Conservation (phyloP, 2,113 vertebrate species). For the Oxygymnocypris stewartii region DNA sequence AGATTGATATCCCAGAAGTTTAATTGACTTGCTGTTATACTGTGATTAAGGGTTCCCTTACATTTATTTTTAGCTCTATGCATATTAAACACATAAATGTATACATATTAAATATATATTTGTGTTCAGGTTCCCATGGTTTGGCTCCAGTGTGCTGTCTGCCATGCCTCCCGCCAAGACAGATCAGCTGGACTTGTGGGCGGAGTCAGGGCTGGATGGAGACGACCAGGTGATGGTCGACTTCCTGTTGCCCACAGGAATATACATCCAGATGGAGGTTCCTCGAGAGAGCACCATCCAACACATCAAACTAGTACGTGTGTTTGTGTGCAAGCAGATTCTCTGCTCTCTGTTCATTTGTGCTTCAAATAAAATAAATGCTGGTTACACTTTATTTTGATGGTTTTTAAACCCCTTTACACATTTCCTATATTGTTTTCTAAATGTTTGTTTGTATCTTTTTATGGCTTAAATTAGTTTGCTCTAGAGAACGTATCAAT, state of each 20-base stretch:
- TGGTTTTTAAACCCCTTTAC: background rate
- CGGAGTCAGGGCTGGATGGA: slow-evolving; percentile 80
- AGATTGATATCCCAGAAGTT: background rate
- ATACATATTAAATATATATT: too few relatives aligned
- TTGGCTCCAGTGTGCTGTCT: slow-evolving; percentile 81
- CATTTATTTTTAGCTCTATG: too few relatives aligned
- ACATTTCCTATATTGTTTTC: background rate
- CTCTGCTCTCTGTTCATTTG: background rate
- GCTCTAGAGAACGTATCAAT: too few relatives aligned
- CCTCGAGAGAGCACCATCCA: slow-evolving; percentile 92
- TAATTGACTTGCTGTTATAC: background rate
- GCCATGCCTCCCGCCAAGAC: slow-evolving; percentile 98
- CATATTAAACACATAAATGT: too few relatives aligned
- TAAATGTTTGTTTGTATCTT: too few relatives aligned
- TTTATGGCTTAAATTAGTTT: too few relatives aligned
- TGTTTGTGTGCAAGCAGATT: background rate
- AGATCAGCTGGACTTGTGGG: slow-evolving; percentile 97
- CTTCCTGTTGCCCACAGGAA: slow-evolving; percentile 94
- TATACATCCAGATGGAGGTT: slow-evolving; percentile 96
- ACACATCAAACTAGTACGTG: slow-evolving; percentile 91
- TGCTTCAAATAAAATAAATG: background rate
- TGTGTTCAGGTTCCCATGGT: slow-evolving; percentile 82
- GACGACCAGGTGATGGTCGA: slow-evolving; percentile 89
- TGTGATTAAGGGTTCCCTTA: background rate
- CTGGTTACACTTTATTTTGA: background rate